Percentiles rank a stretch among this genome's conserved stretches.
These are phyloP conservation scores for Brotula barbata DNA, from an alignment of 2,797 vertebrate species.

Conservation along the genomic window DNA sequence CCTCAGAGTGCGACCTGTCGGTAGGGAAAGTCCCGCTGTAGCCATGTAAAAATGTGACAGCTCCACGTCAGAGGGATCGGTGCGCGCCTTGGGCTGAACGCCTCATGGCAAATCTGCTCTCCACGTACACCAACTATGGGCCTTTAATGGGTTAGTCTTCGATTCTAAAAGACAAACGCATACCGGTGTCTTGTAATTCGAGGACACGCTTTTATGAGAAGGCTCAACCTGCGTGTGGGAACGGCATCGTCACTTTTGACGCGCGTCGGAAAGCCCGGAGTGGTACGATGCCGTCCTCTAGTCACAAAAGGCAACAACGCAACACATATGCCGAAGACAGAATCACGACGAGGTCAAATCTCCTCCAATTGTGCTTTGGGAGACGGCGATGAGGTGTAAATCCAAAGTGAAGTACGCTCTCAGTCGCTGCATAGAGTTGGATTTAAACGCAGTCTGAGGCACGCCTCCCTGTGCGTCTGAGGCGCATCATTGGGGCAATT, in stretches of 20 bases:
- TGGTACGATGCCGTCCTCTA: conserved; percentile 39
- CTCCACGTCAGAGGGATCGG: conserved; percentile 42
- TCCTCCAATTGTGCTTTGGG: not conserved
- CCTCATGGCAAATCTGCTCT: conserved; percentile 26
- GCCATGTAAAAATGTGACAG: conserved; percentile 31
- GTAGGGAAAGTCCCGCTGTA: conserved; percentile 5
- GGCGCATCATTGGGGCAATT: conserved; percentile 69
- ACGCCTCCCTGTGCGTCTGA: conserved; percentile 68
- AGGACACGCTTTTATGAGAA: conserved; percentile 10
- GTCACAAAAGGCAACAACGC: conserved; percentile 1
- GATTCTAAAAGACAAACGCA: not conserved
- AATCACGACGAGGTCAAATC: not conserved
- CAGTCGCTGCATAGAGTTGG: conserved; percentile 41
- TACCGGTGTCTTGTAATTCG: conserved; percentile 13
- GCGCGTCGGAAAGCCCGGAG: conserved; percentile 50
- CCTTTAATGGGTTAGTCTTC: not conserved
- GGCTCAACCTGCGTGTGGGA: not conserved
- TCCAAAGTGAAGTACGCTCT: conserved; percentile 44
- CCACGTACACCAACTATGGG: conserved; percentile 8
- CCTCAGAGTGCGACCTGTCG: conserved; percentile 19
- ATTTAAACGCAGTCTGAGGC: conserved; percentile 68
- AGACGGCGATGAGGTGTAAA: not conserved
- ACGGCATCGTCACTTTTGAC: conserved; percentile 11
- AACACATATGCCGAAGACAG: not conserved
- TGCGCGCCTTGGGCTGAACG: conserved; percentile 47